Evolutionary conservation across 2,113 vertebrate species (phyloP).

Genomic region (Sturnus vulgaris): DNA sequence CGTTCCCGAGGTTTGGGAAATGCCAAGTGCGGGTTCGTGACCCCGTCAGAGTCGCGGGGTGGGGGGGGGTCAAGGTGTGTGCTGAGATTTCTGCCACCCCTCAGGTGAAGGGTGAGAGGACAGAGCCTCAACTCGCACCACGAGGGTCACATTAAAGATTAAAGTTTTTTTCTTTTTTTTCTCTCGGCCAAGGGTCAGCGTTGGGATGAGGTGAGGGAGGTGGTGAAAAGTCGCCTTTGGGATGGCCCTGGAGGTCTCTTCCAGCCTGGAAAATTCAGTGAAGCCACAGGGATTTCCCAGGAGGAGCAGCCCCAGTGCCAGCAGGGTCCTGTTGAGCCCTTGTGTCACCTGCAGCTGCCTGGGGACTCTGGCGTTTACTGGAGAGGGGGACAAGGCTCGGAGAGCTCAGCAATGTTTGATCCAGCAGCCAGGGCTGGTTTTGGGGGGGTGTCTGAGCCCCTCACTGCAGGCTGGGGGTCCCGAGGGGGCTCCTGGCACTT

Average conservation of each 20-base stretch:
- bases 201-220: background rate
- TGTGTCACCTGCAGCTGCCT: background rate
- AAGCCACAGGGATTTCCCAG: rapidly evolving
- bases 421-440: background rate
- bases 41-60: background rate
- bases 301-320: background rate
- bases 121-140: rapidly evolving
- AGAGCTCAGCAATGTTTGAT: too few species aligned
- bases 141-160: background rate
- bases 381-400: too few species aligned
- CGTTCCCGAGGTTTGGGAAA: background rate
- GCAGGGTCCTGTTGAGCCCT: background rate
- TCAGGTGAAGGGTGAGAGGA: background rate
- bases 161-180: background rate
- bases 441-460: background rate
- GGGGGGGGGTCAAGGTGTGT: background rate
- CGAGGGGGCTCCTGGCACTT: background rate
- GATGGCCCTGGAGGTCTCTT: background rate
- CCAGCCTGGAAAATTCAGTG: rapidly evolving
- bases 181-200: rapidly evolving
- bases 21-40: rapidly evolving
- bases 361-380: background rate
- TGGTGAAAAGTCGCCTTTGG: background rate
- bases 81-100: background rate
- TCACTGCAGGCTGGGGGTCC: rapidly evolving